A percentile compares a stretch with the other conserved stretches of the same genome.
phyloP scores from a whole-genome alignment of 2,888 invertebrate genomes.

The Lampropteryx suffumata region DNA sequence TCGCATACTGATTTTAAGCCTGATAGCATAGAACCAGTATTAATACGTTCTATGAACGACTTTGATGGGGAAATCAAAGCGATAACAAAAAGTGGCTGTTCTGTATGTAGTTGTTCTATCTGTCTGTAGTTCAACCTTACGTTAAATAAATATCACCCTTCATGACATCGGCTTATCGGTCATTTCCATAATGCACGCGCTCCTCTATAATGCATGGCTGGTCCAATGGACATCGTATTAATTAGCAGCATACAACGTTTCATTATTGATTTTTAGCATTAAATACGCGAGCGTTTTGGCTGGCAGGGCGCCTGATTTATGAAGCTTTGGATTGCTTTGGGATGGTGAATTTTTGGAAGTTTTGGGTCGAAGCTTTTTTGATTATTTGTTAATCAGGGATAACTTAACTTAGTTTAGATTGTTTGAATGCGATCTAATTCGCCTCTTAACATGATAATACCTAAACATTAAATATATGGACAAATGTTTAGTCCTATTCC shows the following conservation, averaged over 20 bases:
- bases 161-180: conserved; percentile 48
- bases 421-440: too few relatives aligned
- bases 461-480: too few relatives aligned
- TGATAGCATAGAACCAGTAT: too few relatives aligned
- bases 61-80: too few relatives aligned
- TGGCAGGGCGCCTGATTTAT: conserved; percentile 41
- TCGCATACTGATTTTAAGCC: too few relatives aligned
- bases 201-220: conserved; percentile 63
- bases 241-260: conserved; percentile 73
- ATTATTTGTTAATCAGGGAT: not conserved
- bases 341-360: conserved; percentile 5
- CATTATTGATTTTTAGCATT: conserved; percentile 81
- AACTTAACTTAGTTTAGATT: too few relatives aligned
- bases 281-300: conserved; percentile 63
- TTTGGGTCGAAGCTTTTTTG: not conserved
- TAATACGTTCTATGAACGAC: too few relatives aligned
- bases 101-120: too few relatives aligned
- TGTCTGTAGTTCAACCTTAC: not conserved
- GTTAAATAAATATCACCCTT: conserved; percentile 16
- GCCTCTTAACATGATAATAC: too few relatives aligned
- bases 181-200: conserved; percentile 68
- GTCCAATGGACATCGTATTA: conserved; percentile 63
- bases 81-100: too few relatives aligned
- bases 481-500: too few relatives aligned
- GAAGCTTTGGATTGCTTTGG: conserved; percentile 4